These are phyloP conservation scores for Heteromurus nitidus DNA, from an alignment of 2,888 invertebrate genomes.

Conservation along the genomic window DNA sequence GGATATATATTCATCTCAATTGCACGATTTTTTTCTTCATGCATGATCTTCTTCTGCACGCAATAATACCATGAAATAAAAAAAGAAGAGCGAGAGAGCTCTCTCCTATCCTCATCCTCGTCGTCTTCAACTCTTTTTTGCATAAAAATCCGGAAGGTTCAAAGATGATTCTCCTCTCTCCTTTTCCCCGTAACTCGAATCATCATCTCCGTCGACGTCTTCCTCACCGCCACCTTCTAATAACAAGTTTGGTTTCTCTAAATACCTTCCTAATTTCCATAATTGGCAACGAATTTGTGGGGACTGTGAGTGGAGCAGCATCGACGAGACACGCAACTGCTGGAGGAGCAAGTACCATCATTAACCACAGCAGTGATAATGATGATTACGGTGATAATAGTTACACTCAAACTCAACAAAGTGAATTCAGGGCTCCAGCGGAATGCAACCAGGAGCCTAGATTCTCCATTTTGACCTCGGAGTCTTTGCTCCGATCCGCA, in stretches of 20 bases:
- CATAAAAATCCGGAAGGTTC: neutral
- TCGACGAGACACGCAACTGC: neutral
- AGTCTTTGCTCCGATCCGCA: slow-evolving; percentile 45
- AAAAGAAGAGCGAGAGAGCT: neutral
- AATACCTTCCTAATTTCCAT: slow-evolving; percentile 57
- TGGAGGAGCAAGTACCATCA: slow-evolving; percentile 34
- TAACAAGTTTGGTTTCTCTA: slow-evolving; percentile 48
- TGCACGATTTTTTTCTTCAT: no score
- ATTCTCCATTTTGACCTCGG: slow-evolving; percentile 55
- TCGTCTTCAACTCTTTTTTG: neutral
- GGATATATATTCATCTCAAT: neutral
- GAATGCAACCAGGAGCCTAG: slow-evolving; percentile 63
- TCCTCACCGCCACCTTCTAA: slow-evolving; percentile 44
- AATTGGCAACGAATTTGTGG: slow-evolving; percentile 47
- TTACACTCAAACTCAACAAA: neutral
- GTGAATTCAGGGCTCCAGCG: slow-evolving; percentile 45
- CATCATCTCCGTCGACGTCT: neutral
- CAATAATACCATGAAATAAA: neutral
- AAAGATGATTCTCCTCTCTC: neutral
- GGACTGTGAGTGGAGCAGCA: slow-evolving; percentile 33
- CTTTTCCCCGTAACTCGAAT: neutral
- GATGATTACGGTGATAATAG: neutral
- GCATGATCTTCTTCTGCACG: neutral
- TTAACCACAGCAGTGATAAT: slow-evolving; percentile 3
- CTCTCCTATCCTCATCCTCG: neutral